Conservation (phyloP, 1,140 invertebrate species). For the Drosophila albomicans region DNA sequence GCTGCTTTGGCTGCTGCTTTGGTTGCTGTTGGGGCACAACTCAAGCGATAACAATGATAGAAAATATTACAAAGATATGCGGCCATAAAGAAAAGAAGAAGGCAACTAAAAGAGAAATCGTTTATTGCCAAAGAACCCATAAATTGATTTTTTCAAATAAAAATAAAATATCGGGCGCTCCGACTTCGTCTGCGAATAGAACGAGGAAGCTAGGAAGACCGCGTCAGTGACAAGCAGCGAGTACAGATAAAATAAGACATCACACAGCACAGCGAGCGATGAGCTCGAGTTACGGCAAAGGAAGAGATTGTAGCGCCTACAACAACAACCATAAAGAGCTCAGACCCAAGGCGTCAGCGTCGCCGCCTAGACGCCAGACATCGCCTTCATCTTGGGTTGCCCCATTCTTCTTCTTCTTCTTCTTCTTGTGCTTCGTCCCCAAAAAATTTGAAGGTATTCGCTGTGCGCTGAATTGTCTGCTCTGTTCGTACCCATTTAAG, state of each 20-base stretch:
- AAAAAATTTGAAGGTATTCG: slow-evolving; percentile 25
- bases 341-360: not conserved
- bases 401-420: not conserved
- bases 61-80: slow-evolving; percentile 83
- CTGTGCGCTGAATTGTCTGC: slow-evolving; percentile 35
- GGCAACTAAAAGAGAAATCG: slow-evolving; percentile 83
- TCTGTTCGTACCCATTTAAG: slow-evolving; percentile 59
- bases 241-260: slow-evolving; percentile 77
- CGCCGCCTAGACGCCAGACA: slow-evolving; percentile 66
- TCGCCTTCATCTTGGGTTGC: not conserved
- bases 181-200: not conserved
- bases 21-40: slow-evolving; percentile 32
- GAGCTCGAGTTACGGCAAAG: slow-evolving; percentile 30
- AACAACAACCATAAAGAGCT: slow-evolving; percentile 2
- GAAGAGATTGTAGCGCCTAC: slow-evolving; percentile 43
- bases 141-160: slow-evolving; percentile 83
- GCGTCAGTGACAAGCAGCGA: slow-evolving; percentile 5
- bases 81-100: slow-evolving; percentile 74
- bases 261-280: slow-evolving; percentile 13
- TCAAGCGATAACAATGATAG: slow-evolving; percentile 78
- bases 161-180: slow-evolving; percentile 73
- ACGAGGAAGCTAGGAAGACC: not conserved
- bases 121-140: slow-evolving; percentile 82
- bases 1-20: not conserved
- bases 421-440: no score